Evolutionary conservation across 2,797 vertebrate species (phyloP), one percentile per base, ranked within the genome.

Genomic region (Lateolabrax maculatus): DNA sequence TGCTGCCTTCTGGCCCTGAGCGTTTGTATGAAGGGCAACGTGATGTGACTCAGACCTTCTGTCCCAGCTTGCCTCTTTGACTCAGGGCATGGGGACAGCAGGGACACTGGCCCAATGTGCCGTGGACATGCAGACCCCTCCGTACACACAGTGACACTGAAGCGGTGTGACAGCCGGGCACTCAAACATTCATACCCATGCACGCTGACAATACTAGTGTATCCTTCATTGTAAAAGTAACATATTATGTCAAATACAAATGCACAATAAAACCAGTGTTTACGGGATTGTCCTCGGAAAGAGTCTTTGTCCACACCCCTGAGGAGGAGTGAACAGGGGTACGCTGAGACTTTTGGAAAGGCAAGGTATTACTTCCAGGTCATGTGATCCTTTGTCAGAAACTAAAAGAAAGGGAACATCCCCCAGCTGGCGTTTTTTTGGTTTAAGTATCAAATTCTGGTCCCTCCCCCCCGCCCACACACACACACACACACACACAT

Each of bases 351-450:
- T 61, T 49, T 29, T 84, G 65, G 80, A 69, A 67, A 62, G 34
- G 68, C 53, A 19, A 55, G 27, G 31, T 48, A 58, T 91, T 91
- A 90, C 83, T 92, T 93, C 91, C 88, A 91, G 91, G 90, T 93
- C 91, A 93, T 81, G 79, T 89, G 88, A 81, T 84, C 71, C 62
- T 90, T 92, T 93, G 84, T 92, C 68, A 71, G 71, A 76, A 67
- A 62, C 25, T 9, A 64, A 23, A 56, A 73, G 51, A 43, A 43
- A 67, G 61, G 44, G 53, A 61, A 80, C 16, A 10, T 49, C 56
- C 13, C 49, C 5, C 49, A 69, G 55, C 31, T 81, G 63, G 39
- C 7, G 10, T 52, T 86, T 82, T 27, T 31, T 29, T 6, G 5
- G 19, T 9, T 70, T 60, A 51, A 52, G 36, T 68, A n/a, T 67